phyloP scores from a whole-genome alignment of 2,113 vertebrate species.

The Crotalus viridis region DNA sequence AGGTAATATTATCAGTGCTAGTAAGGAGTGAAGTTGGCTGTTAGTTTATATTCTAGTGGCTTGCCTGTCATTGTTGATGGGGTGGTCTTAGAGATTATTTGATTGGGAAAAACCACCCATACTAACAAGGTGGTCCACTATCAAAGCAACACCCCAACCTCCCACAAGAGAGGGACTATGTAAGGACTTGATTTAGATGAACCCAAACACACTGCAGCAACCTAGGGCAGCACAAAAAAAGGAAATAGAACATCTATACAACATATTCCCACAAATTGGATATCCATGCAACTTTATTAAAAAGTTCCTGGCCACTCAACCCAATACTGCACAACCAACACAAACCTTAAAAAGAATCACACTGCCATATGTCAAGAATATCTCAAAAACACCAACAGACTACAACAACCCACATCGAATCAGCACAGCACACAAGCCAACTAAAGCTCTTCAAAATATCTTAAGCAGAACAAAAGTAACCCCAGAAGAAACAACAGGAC shows the following conservation, averaged over 20 bases:
- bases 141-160: neutral
- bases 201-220: neutral
- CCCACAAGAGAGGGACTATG: neutral
- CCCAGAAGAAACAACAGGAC: neutral
- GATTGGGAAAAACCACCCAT: neutral
- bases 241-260: neutral
- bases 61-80: neutral
- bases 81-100: neutral
- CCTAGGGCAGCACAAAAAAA: neutral
- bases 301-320: neutral
- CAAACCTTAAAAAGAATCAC: neutral
- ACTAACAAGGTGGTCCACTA: neutral
- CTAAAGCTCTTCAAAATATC: neutral
- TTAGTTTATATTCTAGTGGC: neutral
- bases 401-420: neutral
- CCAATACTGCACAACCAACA: neutral
- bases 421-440: neutral
- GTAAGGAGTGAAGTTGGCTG: too few species aligned
- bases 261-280: neutral
- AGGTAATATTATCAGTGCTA: neutral
- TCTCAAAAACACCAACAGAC: neutral
- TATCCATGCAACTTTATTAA: neutral
- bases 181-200: neutral
- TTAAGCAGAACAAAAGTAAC: neutral
- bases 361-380: neutral